A percentile compares a stretch with the other conserved stretches of the same genome.
Conservation (phyloP, 2,888 invertebrate genomes). For the Dynastes grantii region DNA sequence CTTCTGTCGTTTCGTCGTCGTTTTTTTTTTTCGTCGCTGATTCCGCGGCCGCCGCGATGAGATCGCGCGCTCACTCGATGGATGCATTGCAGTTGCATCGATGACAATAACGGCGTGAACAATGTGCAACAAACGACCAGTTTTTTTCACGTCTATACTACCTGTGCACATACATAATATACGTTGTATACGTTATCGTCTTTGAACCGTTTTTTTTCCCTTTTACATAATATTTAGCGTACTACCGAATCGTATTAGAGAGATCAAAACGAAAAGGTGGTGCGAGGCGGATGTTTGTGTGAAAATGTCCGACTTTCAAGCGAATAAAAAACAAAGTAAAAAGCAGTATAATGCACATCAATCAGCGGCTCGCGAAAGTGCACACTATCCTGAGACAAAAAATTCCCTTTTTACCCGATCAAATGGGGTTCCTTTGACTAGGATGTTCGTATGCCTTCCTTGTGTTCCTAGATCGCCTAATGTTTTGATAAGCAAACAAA, state of each 20-base stretch:
- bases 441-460: no score
- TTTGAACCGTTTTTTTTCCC: neutral
- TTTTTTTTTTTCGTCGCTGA: conserved; percentile 2
- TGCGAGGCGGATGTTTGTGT: neutral
- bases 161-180: neutral
- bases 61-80: conserved; percentile 9
- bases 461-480: no score
- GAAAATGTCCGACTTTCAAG: neutral
- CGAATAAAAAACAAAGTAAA: neutral
- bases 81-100: conserved; percentile 32
- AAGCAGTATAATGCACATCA: neutral
- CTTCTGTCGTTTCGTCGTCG: neutral
- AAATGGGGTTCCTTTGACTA: neutral
- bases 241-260: no score
- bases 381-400: neutral
- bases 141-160: conserved; percentile 6
- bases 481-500: no score
- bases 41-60: conserved; percentile 26
- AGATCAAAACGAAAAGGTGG: neutral
- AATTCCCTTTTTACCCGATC: no score
- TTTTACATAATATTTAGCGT: neutral
- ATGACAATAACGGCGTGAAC: conserved; percentile 40
- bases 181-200: neutral
- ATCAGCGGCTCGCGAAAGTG: conserved; percentile 1
- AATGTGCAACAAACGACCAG: neutral